Evolutionary conservation across 2,113 vertebrate genomes (phyloP).

Genomic region (Halichoeres trimaculatus): DNA sequence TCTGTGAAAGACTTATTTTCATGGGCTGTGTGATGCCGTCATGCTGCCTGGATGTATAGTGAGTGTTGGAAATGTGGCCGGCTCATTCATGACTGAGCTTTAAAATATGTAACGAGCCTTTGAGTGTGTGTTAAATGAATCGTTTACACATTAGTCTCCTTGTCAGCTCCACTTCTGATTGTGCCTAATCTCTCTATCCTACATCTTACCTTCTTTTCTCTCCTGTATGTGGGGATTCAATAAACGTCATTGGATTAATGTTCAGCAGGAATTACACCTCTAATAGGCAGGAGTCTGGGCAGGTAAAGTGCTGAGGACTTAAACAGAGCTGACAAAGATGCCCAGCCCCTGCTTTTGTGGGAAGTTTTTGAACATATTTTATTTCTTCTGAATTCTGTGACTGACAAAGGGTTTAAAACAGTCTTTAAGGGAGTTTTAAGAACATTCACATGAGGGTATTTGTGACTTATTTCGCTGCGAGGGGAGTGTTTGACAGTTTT

Average conservation of each 20-base stretch:
- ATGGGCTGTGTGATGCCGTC: constrained; percentile 49
- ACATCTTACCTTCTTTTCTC: background rate
- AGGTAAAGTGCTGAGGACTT: constrained; percentile 27
- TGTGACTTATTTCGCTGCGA: constrained; percentile 6
- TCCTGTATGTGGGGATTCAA: background rate
- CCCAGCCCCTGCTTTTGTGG: constrained; percentile 7
- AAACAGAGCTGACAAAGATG: constrained; percentile 3
- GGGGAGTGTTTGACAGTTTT: constrained; percentile 14
- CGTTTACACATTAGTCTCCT: constrained; percentile 29
- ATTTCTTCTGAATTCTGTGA: constrained; percentile 19
- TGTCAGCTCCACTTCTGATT: constrained; percentile 25
- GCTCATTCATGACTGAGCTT: constrained; percentile 60
- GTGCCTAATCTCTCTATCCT: constrained; percentile 13
- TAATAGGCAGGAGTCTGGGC: constrained; percentile 7
- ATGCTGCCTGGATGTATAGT: constrained; percentile 39
- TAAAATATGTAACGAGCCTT: constrained; percentile 47
- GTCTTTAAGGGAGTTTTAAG: constrained; percentile 17
- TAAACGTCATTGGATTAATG: constrained; percentile 6
- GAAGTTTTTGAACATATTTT: constrained; percentile 6
- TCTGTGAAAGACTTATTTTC: constrained; percentile 57
- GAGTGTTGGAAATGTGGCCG: constrained; percentile 32
- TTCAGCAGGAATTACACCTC: constrained; percentile 1
- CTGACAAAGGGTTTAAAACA: background rate
- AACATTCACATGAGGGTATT: constrained; percentile 9
- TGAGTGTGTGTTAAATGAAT: constrained; percentile 19